Conservation (phyloP, 1,140 invertebrate species). For the Drosophila burlai region DNA sequence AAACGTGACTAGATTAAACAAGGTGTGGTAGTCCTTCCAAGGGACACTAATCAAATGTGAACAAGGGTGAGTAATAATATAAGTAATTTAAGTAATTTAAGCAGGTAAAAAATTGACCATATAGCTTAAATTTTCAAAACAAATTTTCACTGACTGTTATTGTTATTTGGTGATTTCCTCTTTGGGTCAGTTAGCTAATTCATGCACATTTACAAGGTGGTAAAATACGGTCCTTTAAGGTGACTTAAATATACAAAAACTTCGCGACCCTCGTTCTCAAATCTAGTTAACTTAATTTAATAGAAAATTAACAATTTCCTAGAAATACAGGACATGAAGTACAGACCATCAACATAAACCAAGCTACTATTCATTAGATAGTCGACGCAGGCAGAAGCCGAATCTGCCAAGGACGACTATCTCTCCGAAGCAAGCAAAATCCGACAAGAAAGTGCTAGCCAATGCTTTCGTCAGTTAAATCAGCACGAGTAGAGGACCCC, state of each 20-base stretch:
- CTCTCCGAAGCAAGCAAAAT: not conserved
- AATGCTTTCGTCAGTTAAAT: conserved; percentile 61
- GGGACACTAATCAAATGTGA: not conserved
- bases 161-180: not conserved
- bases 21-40: not conserved
- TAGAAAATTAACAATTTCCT: conserved; percentile 24
- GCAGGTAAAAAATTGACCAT: not conserved
- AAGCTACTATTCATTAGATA: conserved; percentile 41
- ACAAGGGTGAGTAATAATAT: no score
- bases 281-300: conserved; percentile 1
- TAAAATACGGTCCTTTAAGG: not conserved
- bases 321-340: conserved; percentile 13
- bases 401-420: conserved; percentile 22
- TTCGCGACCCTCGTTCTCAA: not conserved
- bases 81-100: not conserved
- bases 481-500: conserved; percentile 26
- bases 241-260: not conserved
- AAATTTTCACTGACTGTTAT: not conserved
- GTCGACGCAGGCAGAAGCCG: conserved; percentile 31
- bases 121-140: not conserved
- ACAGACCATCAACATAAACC: conserved; percentile 30
- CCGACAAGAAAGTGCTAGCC: conserved; percentile 30
- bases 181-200: not conserved
- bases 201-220: no score
- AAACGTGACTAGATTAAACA: conserved; percentile 2